A percentile compares a stretch with the other conserved stretches of the same genome.
These are phyloP conservation scores for Menidia menidia DNA, from an alignment of 2,797 vertebrate genomes.

Conservation along the genomic window DNA sequence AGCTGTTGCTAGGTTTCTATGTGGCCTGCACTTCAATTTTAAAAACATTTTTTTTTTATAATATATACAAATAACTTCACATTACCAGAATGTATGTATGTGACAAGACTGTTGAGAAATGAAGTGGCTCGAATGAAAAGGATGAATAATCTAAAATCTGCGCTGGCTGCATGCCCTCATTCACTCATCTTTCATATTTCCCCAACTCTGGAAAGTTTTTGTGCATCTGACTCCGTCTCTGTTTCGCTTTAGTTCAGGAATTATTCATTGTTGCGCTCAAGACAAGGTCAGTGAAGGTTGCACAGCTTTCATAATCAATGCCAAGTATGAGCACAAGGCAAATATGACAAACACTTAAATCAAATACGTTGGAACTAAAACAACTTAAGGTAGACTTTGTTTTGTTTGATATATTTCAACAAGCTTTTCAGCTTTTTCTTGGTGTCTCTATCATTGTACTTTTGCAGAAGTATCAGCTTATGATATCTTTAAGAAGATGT, in stretches of 20 bases:
- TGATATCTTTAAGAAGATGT: too few relatives aligned
- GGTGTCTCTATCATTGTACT: not conserved
- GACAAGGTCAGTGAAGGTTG: conserved; percentile 58
- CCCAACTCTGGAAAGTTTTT: conserved; percentile 14
- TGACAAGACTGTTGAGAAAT: not conserved
- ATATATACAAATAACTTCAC: not conserved
- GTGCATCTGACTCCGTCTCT: conserved; percentile 44
- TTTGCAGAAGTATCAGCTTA: not conserved
- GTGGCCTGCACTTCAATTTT: not conserved
- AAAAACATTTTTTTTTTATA: not conserved
- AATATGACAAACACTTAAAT: conserved; percentile 7
- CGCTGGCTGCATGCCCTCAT: not conserved
- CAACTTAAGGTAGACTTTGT: conserved; percentile 9
- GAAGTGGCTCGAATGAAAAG: not conserved
- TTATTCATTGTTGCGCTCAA: conserved; percentile 1
- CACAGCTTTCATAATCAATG: conserved; percentile 33
- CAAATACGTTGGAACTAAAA: conserved; percentile 3
- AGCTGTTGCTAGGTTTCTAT: conserved; percentile 5
- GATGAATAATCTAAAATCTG: conserved; percentile 3
- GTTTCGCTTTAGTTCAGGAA: conserved; percentile 14
- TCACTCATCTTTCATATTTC: not conserved
- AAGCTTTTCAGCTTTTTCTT: not conserved
- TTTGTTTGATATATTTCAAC: conserved; percentile 15
- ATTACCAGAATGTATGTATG: not conserved
- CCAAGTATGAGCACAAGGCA: conserved; percentile 8